phyloP scores from a whole-genome alignment of 2,888 invertebrate species.

The Amiota mariae region DNA sequence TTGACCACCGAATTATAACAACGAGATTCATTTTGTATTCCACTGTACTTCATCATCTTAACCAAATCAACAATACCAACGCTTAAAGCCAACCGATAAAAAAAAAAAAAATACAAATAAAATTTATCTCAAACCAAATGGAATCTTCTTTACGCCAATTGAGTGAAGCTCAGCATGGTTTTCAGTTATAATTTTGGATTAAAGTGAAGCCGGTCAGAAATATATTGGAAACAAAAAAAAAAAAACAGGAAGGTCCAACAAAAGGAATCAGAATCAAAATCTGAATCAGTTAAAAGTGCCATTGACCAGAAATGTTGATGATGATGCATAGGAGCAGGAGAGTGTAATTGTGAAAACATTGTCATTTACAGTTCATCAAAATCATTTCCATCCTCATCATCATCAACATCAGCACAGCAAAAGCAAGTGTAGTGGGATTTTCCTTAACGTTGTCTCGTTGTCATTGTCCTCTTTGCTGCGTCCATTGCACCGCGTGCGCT shows the following conservation, averaged over 20 bases:
- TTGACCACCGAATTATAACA: constrained; percentile 57
- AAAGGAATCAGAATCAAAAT: neutral
- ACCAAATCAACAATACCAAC: constrained; percentile 31
- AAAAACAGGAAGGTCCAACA: constrained; percentile 5
- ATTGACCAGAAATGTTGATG: constrained; percentile 53
- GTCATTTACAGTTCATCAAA: neutral
- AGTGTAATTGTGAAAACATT: constrained; percentile 6
- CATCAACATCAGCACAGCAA: neutral
- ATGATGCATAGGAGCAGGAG: neutral
- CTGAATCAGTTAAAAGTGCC: constrained; percentile 36
- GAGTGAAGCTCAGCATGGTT: neutral
- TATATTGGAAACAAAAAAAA: neutral
- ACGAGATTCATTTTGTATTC: constrained; percentile 47
- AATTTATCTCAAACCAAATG: neutral
- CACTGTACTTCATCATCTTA: constrained; percentile 21
- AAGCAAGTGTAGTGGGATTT: too few species aligned
- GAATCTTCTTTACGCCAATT: neutral
- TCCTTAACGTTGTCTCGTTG: constrained; percentile 6
- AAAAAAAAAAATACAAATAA: neutral
- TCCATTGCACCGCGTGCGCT: constrained; percentile 27
- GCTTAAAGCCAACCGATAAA: constrained; percentile 32
- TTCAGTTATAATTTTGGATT: neutral
- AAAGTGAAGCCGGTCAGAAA: constrained; percentile 3
- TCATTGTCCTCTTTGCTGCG: constrained; percentile 26
- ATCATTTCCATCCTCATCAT: neutral